Conservation (phyloP, 2,888 invertebrate genomes). For the Caenorhabditis drosophilae region DNA sequence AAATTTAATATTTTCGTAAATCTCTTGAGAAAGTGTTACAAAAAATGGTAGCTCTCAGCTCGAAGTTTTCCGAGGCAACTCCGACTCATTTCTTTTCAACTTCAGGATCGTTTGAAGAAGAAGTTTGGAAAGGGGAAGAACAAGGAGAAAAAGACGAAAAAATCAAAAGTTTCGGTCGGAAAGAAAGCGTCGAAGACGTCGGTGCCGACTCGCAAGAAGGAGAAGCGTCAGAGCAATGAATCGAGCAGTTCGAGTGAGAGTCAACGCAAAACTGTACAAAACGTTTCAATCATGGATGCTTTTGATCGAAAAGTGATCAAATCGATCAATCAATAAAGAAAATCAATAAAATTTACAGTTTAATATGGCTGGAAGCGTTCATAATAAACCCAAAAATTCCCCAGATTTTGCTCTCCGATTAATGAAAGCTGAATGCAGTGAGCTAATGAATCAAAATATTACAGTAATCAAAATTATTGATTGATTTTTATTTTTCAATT, state of each 20-base stretch:
- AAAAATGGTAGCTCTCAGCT: no score
- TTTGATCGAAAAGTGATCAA: conserved; percentile 3
- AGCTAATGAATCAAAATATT: conserved; percentile 5
- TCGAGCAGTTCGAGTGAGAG: conserved; percentile 10
- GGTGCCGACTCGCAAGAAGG: conserved; percentile 12
- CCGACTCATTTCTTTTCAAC: no score
- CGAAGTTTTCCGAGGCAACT: no score
- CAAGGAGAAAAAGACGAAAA: conserved; percentile 4
- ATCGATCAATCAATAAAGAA: no score
- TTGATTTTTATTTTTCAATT: no score
- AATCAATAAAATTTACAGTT: no score
- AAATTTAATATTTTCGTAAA: no score
- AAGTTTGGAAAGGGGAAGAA: conserved; percentile 23
- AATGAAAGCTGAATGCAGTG: conserved; percentile 17
- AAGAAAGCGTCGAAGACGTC: conserved; percentile 3
- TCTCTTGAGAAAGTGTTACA: no score
- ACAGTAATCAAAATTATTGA: no score
- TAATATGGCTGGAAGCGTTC: conserved; percentile 17
- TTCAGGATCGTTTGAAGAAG: conserved; percentile 24
- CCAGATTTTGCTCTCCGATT: conserved; percentile 5
- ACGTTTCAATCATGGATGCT: background rate
- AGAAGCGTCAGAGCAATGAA: conserved; percentile 10
- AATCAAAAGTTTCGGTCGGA: no score
- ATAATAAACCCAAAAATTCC: conserved; percentile 28
- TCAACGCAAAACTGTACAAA: conserved; percentile 7